A percentile compares a stretch with the other conserved stretches of the same genome.
Evolutionary conservation across 2,113 vertebrate species (phyloP).

Genomic region (Notothenia coriiceps): DNA sequence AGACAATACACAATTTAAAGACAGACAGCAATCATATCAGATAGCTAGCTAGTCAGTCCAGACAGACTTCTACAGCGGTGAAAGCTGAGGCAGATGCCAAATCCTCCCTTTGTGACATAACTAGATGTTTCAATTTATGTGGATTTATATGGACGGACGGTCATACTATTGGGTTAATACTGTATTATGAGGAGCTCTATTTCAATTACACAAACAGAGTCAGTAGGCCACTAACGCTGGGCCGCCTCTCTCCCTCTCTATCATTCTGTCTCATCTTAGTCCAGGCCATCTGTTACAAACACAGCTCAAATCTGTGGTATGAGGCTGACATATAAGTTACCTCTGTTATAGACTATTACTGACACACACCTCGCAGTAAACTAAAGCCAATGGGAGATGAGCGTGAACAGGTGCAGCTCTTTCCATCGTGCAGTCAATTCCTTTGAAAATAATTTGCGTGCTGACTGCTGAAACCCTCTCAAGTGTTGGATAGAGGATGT

Average conservation of each 20-base stretch:
- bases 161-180: constrained; percentile 77
- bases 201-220: constrained; percentile 66
- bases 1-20: constrained; percentile 26
- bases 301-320: constrained; percentile 54
- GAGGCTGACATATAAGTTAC: constrained; percentile 49
- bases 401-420: constrained; percentile 62
- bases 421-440: constrained; percentile 22
- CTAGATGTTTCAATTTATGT: constrained; percentile 42
- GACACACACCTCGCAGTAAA: constrained; percentile 51
- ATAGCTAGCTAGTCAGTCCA: constrained; percentile 14
- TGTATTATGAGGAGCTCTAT: constrained; percentile 75
- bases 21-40: constrained; percentile 33
- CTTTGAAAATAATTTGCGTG: constrained; percentile 61
- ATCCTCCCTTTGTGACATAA: constrained; percentile 44
- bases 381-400: constrained; percentile 50
- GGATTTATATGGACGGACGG: constrained; percentile 48
- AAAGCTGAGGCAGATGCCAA: constrained; percentile 25
- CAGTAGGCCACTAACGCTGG: constrained; percentile 60
- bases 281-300: constrained; percentile 78
- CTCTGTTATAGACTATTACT: constrained; percentile 32
- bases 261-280: constrained; percentile 74
- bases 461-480: constrained; percentile 41
- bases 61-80: constrained; percentile 30
- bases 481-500: constrained; percentile 45
- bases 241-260: constrained; percentile 53